Percentiles rank a stretch among this genome's conserved stretches.
phyloP scores from a whole-genome alignment of 2,113 vertebrate species.

The Syngnathoides biaculeatus region DNA sequence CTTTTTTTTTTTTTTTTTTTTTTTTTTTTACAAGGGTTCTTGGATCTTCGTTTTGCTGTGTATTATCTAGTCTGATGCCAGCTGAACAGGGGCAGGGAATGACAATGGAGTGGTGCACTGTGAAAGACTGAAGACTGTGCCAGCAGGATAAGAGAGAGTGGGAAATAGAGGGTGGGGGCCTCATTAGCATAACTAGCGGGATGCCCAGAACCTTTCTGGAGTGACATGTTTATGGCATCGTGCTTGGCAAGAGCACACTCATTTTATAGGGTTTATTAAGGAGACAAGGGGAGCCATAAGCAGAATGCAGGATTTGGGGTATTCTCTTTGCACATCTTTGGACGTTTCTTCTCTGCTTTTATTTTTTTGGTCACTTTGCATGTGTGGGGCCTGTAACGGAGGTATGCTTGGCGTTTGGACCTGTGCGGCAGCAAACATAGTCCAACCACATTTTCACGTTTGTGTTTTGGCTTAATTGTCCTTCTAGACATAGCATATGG shows the following conservation, averaged over 20 bases:
- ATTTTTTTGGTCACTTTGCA: slow-evolving; percentile 44
- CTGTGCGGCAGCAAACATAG: slow-evolving; percentile 45
- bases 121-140: slow-evolving; percentile 68
- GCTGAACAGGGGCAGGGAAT: slow-evolving; percentile 68
- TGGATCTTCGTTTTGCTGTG: slow-evolving; percentile 67
- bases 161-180: slow-evolving; percentile 73
- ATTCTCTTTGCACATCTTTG: slow-evolving; percentile 39
- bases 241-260: slow-evolving; percentile 84
- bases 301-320: slow-evolving; percentile 65
- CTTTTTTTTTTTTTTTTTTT: slow-evolving; percentile 40
- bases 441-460: slow-evolving; percentile 75
- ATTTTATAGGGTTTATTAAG: slow-evolving; percentile 80
- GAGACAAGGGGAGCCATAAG: slow-evolving; percentile 73
- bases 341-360: slow-evolving; percentile 39
- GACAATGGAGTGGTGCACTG: slow-evolving; percentile 66
- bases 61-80: slow-evolving; percentile 71
- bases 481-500: slow-evolving; percentile 73
- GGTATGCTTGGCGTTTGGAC: slow-evolving; percentile 49
- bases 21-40: slow-evolving; percentile 46
- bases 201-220: slow-evolving; percentile 86
- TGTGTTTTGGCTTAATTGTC: slow-evolving; percentile 74
- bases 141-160: slow-evolving; percentile 67
- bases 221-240: slow-evolving; percentile 84
- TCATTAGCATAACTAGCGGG: slow-evolving; percentile 97
- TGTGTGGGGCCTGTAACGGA: slow-evolving; percentile 60